phyloP scores from a whole-genome alignment of 2,797 vertebrate genomes.

The Acanthurus leucopareius region DNA sequence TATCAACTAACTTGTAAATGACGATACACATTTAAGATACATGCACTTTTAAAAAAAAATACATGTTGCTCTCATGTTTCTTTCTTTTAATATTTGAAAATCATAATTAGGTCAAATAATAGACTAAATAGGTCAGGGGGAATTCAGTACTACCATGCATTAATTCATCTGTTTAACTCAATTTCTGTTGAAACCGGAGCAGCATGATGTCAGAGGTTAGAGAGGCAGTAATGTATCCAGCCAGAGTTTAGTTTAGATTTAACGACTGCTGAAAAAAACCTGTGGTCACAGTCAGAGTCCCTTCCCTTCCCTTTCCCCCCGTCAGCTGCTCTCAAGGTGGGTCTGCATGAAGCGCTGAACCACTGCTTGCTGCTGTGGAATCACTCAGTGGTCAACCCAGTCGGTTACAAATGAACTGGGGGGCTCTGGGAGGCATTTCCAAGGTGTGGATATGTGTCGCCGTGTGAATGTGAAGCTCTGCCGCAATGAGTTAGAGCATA shows the following conservation, averaged over 20 bases:
- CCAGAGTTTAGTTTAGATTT: conserved; percentile 7
- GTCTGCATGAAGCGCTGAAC: conserved; percentile 4
- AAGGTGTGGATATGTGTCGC: conserved; percentile 24
- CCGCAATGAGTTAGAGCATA: not conserved
- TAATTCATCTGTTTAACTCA: not conserved
- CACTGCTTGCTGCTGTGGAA: conserved; percentile 21
- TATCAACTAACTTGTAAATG: too few species aligned
- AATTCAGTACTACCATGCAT: not conserved
- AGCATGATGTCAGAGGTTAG: conserved; percentile 1
- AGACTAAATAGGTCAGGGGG: not conserved
- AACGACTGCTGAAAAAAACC: conserved; percentile 33
- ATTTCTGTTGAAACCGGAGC: not conserved
- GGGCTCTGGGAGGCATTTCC: conserved; percentile 24
- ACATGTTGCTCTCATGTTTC: not conserved
- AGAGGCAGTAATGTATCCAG: not conserved
- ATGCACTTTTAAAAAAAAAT: too few species aligned
- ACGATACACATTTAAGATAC: too few species aligned
- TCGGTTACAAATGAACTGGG: conserved; percentile 13
- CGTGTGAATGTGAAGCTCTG: conserved; percentile 15
- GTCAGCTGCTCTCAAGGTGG: conserved; percentile 11
- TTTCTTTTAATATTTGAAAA: not conserved
- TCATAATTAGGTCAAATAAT: not conserved
- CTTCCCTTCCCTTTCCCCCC: not conserved
- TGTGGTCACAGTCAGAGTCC: not conserved
- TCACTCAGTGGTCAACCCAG: conserved; percentile 11